A percentile compares a stretch with the other conserved stretches of the same genome.
These are phyloP conservation scores for Tupiocoris notatus DNA, from an alignment of 2,888 invertebrate species.

Conservation along the genomic window DNA sequence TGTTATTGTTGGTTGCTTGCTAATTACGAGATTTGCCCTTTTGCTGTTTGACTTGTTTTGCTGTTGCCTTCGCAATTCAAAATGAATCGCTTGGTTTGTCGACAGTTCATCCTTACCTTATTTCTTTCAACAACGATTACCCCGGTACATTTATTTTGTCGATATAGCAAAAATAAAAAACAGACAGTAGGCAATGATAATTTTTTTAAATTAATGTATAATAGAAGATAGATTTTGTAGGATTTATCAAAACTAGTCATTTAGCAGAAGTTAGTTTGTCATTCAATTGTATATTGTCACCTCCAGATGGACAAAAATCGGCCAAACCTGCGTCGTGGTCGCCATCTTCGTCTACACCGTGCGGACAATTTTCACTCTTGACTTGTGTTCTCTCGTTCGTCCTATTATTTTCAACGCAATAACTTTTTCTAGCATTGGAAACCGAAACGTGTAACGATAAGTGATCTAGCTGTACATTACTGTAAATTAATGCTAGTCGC, in stretches of 20 bases:
- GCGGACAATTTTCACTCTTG: background rate
- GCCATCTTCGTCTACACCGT: background rate
- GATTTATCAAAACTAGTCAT: too few relatives aligned
- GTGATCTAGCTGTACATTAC: constrained; percentile 3
- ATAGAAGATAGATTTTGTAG: too few relatives aligned
- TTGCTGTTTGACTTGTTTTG: too few relatives aligned
- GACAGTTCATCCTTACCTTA: too few relatives aligned
- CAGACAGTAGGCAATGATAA: too few relatives aligned
- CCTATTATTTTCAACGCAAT: background rate
- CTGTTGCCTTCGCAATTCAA: too few relatives aligned
- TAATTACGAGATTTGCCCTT: background rate
- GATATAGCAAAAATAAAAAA: too few relatives aligned
- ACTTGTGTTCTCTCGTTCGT: background rate
- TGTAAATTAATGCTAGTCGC: constrained; percentile 24
- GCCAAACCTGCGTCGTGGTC: background rate
- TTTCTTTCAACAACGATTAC: too few relatives aligned
- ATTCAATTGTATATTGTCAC: constrained; percentile 28
- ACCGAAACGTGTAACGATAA: background rate
- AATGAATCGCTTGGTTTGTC: too few relatives aligned
- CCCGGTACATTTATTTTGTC: too few relatives aligned
- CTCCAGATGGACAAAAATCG: constrained; percentile 21
- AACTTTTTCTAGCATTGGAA: background rate
- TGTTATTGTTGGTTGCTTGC: constrained; percentile 14
- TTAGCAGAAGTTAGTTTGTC: constrained; percentile 2
- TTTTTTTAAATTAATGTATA: too few relatives aligned